Evolutionary conservation across 2,113 vertebrate genomes (phyloP).

Genomic region (Taurulus bubalis): DNA sequence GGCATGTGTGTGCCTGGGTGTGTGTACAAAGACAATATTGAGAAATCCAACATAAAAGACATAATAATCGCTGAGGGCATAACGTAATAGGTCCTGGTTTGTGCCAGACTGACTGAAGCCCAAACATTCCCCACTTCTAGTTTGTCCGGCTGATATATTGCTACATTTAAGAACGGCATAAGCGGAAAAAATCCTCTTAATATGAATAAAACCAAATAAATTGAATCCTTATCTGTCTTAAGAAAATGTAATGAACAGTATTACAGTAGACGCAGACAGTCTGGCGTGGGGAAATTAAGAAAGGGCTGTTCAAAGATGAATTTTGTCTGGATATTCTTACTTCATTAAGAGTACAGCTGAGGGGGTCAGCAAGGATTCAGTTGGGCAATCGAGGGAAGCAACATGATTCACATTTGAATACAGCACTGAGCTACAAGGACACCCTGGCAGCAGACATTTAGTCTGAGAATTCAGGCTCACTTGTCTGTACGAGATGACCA

Average conservation of each 20-base stretch:
- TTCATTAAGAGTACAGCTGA: slow-evolving; percentile 19
- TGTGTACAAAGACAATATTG: neutral
- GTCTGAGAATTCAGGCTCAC: slow-evolving; percentile 48
- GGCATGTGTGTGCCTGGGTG: neutral
- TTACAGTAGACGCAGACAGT: slow-evolving; percentile 22
- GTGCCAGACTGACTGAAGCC: neutral
- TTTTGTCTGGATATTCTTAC: slow-evolving; percentile 18
- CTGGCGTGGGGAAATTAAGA: slow-evolving; percentile 22
- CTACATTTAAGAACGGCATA: neutral
- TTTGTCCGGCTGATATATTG: neutral
- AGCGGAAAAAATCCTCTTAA: neutral
- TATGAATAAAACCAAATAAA: slow-evolving; percentile 37
- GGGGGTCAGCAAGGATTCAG: slow-evolving; percentile 18
- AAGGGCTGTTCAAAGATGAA: slow-evolving; percentile 20
- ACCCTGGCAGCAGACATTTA: slow-evolving; percentile 38
- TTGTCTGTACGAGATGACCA: slow-evolving; percentile 45
- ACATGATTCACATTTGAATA: slow-evolving; percentile 36
- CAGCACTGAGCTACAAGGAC: slow-evolving; percentile 24
- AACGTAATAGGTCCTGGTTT: slow-evolving; percentile 36
- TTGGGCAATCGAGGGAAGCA: neutral
- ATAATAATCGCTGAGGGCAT: slow-evolving; percentile 12
- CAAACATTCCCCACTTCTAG: neutral
- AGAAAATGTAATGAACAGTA: slow-evolving; percentile 42
- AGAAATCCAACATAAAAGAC: neutral
- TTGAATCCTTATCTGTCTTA: slow-evolving; percentile 40